Evolutionary conservation across 2,113 vertebrate species (phyloP), one percentile per base, ranked within the genome.

Genomic region (Tragelaphus strepsiceros): DNA sequence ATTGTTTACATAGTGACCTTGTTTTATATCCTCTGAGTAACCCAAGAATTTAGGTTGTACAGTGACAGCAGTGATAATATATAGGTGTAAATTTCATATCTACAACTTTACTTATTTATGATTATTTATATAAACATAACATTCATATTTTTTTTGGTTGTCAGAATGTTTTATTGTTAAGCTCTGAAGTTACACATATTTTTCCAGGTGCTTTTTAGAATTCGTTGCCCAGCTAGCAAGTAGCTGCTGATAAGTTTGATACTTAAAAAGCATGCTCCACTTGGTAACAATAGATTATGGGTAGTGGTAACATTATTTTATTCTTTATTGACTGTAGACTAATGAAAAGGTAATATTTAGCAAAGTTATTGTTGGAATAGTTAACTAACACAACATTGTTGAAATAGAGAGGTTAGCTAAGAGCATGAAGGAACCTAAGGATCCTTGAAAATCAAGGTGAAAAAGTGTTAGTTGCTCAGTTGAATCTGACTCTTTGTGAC

Each of bases 121-220:
- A 88, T 94, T 21, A 53, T 71, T 95, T 92, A 84, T n/a, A 12
- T 93, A 93, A 88, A 56, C n/a, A 32, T 78, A 28, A 24, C n/a
- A 83, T 94, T 96, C 82, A 51, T 22, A 94, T 96, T n/a, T 88
- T 85, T 97, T 97, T 90, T 82, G 64, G 7, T 88, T 90, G n/a
- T 96, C 61, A 61, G 15, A 96, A 77, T 96, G 35, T 32, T 97
- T 93, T 95, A 14, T 96, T 98, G 96, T 83, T 46, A 91, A 84
- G 7, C 64, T 94, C 83, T 97, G 83, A 78, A 51, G 77, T 71
- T 91, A 53, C 3, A 0, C 24, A 3, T 32, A 62, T 96, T 35
- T 71, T 95, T 46, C 16, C 0, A 85, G 94, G n/a, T 71, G 28
- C 53, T 94, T 92, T 93, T 10, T 14, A 9, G 80, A 90, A 81